phyloP scores from a whole-genome alignment of 2,888 invertebrate genomes.

The Platycheirus rosarum region DNA sequence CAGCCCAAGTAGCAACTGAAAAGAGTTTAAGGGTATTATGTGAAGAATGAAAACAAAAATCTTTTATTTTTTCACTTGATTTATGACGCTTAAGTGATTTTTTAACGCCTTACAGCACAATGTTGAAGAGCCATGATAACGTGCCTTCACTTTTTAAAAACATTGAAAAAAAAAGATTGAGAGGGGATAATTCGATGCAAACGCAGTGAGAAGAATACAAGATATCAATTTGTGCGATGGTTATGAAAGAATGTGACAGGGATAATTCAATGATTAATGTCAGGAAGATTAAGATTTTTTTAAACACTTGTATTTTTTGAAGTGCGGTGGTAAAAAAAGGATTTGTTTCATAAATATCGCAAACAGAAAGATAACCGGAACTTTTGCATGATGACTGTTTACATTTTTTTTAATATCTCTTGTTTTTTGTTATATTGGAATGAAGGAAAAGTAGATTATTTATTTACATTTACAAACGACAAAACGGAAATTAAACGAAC shows the following conservation, averaged over 20 bases:
- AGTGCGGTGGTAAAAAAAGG: too few relatives aligned
- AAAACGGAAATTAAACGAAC: too few relatives aligned
- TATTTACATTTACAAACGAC: too few relatives aligned
- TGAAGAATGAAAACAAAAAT: slow-evolving; percentile 40
- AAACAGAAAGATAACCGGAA: too few relatives aligned
- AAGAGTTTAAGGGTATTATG: slow-evolving; percentile 2
- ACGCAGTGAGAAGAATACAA: slow-evolving; percentile 3
- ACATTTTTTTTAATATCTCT: too few relatives aligned
- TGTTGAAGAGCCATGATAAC: slow-evolving; percentile 22
- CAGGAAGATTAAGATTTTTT: slow-evolving; percentile 17
- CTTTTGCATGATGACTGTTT: too few relatives aligned
- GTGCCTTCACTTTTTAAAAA: slow-evolving; percentile 7
- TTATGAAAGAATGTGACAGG: neutral
- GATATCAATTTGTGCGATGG: slow-evolving; percentile 13
- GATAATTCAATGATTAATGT: slow-evolving; percentile 34
- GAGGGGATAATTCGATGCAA: neutral
- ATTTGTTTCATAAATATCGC: too few relatives aligned
- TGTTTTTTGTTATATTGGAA: too few relatives aligned
- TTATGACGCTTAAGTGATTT: slow-evolving; percentile 62
- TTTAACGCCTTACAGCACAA: slow-evolving; percentile 29
- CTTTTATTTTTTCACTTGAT: slow-evolving; percentile 53
- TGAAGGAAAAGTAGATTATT: too few relatives aligned
- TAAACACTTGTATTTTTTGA: too few relatives aligned
- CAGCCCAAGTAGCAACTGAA: neutral
- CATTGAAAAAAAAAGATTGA: neutral